phyloP scores from a whole-genome alignment of 2,113 vertebrate species.

The Nyctibius bracteatus region DNA sequence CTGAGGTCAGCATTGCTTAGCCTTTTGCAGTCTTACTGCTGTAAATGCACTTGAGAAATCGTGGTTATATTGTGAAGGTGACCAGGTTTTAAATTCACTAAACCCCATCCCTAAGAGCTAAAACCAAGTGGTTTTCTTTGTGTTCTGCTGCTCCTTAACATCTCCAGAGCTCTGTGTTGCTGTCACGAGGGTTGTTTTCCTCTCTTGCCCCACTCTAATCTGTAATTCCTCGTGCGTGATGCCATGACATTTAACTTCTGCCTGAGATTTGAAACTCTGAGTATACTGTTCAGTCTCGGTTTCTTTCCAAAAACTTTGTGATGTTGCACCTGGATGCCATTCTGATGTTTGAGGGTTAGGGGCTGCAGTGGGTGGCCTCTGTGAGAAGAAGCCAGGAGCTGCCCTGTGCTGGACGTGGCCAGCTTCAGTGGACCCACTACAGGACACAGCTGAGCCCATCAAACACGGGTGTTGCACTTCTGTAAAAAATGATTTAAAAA shows the following conservation, averaged over 20 bases:
- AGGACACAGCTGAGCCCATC: background rate
- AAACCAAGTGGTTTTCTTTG: background rate
- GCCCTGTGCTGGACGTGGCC: background rate
- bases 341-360: background rate
- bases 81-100: background rate
- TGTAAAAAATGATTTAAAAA: background rate
- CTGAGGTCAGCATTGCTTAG: background rate
- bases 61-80: background rate
- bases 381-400: background rate
- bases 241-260: fast-evolving
- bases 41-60: background rate
- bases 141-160: background rate
- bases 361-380: background rate
- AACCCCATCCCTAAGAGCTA: background rate
- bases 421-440: too few species aligned
- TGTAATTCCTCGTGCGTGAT: background rate
- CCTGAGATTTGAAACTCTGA: background rate
- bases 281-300: background rate
- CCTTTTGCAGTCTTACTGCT: background rate
- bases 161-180: background rate
- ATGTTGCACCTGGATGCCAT: background rate
- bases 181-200: background rate
- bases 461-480: fast-evolving
- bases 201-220: background rate
- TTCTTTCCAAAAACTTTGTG: background rate